phyloP scores from a whole-genome alignment of 1,140 invertebrate genomes.

The Platyura marginata region DNA sequence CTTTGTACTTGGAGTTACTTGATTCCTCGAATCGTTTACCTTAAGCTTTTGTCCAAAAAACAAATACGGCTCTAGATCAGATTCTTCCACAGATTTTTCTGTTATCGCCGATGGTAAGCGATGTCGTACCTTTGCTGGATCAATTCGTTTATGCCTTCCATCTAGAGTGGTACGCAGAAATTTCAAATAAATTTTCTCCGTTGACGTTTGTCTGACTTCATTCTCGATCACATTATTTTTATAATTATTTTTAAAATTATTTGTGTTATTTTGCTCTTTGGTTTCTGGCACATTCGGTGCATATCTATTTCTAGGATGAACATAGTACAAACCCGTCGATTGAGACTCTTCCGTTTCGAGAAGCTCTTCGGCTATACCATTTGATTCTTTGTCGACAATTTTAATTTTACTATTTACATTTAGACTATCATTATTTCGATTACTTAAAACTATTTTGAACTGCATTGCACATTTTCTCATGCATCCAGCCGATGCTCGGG shows the following conservation, averaged over 20 bases:
- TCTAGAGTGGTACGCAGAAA: not conserved
- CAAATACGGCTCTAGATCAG: not conserved
- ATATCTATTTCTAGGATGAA: not conserved
- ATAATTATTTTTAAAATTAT: not conserved
- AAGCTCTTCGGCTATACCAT: conserved; percentile 19
- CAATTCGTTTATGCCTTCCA: not conserved
- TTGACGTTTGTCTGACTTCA: not conserved
- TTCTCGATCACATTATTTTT: not conserved
- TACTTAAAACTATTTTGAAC: conserved; percentile 10
- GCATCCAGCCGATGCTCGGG: conserved; percentile 20
- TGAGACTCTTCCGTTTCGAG: conserved; percentile 21
- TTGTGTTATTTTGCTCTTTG: not conserved
- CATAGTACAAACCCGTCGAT: conserved; percentile 13
- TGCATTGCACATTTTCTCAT: conserved; percentile 21
- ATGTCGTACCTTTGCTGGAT: not conserved
- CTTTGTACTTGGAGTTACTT: not conserved
- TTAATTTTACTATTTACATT: not conserved
- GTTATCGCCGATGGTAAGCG: not conserved
- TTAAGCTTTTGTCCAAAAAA: not conserved
- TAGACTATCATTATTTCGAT: conserved; percentile 3
- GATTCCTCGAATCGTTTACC: not conserved
- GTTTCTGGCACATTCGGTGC: not conserved
- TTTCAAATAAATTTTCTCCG: not conserved
- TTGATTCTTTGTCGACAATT: conserved; percentile 6
- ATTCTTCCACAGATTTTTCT: not conserved